phyloP scores from a whole-genome alignment of 2,888 invertebrate species.

The Sympetrum striolatum region DNA sequence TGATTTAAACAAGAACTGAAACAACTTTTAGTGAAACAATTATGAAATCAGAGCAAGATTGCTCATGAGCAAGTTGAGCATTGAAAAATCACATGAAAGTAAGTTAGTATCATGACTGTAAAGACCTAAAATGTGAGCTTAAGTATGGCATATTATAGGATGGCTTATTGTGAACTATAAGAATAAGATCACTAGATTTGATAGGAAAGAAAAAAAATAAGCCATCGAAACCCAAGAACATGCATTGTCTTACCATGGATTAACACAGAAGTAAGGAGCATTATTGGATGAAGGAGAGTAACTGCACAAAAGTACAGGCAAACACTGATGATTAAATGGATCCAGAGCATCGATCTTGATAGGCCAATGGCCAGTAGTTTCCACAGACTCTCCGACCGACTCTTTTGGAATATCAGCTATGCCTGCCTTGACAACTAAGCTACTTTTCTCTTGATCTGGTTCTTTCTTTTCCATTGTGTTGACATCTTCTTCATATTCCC shows the following conservation, averaged over 20 bases:
- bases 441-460: constrained; percentile 54
- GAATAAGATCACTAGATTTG: no score
- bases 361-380: constrained; percentile 16
- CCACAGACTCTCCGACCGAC: constrained; percentile 50
- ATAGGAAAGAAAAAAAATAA: not conserved
- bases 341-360: constrained; percentile 72
- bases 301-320: constrained; percentile 90
- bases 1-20: no score
- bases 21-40: no score
- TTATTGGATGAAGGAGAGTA: constrained; percentile 77
- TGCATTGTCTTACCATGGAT: constrained; percentile 74
- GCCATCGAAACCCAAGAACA: no score
- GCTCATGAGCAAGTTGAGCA: no score
- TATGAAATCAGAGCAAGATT: no score
- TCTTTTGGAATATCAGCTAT: constrained; percentile 52
- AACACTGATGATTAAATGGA: constrained; percentile 81
- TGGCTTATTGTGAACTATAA: no score
- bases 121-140: no score
- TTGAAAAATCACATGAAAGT: no score
- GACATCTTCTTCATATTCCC: constrained; percentile 49
- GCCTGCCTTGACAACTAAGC: constrained; percentile 48
- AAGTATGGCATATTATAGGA: not conserved
- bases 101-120: no score
- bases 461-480: constrained; percentile 52
- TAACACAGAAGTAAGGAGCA: constrained; percentile 87